These are phyloP conservation scores for Pterocles orientalis DNA, from an alignment of 2,113 vertebrate species.

Conservation along the genomic window DNA sequence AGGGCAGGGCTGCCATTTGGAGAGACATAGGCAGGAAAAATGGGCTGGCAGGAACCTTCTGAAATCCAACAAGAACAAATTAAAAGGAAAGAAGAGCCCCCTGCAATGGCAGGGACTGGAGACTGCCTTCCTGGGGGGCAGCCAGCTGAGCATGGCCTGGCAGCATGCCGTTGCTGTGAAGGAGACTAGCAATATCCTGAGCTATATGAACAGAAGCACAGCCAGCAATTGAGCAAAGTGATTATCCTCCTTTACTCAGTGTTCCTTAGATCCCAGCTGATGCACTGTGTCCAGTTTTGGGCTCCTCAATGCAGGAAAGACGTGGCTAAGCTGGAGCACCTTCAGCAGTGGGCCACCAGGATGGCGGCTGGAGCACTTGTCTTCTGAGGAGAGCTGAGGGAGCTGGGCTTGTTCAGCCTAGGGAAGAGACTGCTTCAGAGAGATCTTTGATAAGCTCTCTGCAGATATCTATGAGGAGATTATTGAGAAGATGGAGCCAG, in stretches of 20 bases:
- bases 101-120: not conserved
- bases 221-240: not conserved
- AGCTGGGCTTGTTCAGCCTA: not conserved
- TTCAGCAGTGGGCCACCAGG: not conserved
- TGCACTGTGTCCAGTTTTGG: not conserved
- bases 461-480: not conserved
- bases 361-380: not conserved
- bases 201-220: not conserved
- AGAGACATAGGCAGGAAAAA: not conserved
- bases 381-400: not conserved
- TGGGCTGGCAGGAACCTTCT: not conserved
- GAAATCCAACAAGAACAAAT: not conserved
- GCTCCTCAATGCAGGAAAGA: not conserved
- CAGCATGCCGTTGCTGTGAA: not conserved
- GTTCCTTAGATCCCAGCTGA: not conserved
- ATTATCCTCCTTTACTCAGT: not conserved
- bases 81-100: not conserved
- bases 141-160: not conserved
- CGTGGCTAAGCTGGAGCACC: not conserved
- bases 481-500: not conserved
- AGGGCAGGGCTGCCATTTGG: not conserved
- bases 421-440: not conserved
- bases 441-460: not conserved
- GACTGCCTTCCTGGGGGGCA: not conserved
- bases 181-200: not conserved